phyloP scores from a whole-genome alignment of 1,140 invertebrate genomes.

The Trypoxylus dichotomus region DNA sequence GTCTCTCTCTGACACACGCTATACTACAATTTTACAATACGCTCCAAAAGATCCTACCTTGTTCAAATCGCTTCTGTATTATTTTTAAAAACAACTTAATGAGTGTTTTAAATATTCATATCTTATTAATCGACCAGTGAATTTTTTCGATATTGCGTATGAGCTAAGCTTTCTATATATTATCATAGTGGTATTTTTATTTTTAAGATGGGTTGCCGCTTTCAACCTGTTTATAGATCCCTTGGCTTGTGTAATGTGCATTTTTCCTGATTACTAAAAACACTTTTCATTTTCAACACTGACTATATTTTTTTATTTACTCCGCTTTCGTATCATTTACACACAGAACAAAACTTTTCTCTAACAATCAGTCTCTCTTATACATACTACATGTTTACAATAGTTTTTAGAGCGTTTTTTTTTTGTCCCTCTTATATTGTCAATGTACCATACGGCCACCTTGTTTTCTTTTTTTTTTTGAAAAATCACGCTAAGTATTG shows the following conservation, averaged over 20 bases:
- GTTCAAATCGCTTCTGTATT: slow-evolving; percentile 24
- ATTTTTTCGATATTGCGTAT: slow-evolving; percentile 25
- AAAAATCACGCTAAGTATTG: not conserved
- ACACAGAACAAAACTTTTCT: not conserved
- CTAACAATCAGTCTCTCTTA: not conserved
- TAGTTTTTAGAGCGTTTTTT: not conserved
- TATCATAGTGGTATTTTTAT: slow-evolving; percentile 29
- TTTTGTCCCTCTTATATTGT: not conserved
- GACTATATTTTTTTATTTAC: slow-evolving; percentile 26
- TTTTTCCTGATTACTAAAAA: slow-evolving; percentile 30
- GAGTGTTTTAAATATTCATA: slow-evolving; percentile 24
- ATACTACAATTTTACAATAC: not conserved
- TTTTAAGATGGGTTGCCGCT: slow-evolving; percentile 29
- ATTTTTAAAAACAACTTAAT: slow-evolving; percentile 23
- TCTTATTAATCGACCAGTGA: slow-evolving; percentile 17
- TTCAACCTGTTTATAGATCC: slow-evolving; percentile 26
- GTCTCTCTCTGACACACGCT: slow-evolving; percentile 13
- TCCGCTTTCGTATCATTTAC: slow-evolving; percentile 10
- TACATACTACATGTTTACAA: not conserved
- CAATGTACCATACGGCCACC: not conserved
- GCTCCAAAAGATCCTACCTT: not conserved
- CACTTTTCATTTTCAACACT: slow-evolving; percentile 22
- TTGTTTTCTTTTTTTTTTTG: not conserved
- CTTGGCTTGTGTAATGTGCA: slow-evolving; percentile 32
- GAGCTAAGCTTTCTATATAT: slow-evolving; percentile 31